These are phyloP conservation scores for Drosophila sulfurigaster DNA, from an alignment of 1,140 invertebrate genomes.

Conservation along the genomic window DNA sequence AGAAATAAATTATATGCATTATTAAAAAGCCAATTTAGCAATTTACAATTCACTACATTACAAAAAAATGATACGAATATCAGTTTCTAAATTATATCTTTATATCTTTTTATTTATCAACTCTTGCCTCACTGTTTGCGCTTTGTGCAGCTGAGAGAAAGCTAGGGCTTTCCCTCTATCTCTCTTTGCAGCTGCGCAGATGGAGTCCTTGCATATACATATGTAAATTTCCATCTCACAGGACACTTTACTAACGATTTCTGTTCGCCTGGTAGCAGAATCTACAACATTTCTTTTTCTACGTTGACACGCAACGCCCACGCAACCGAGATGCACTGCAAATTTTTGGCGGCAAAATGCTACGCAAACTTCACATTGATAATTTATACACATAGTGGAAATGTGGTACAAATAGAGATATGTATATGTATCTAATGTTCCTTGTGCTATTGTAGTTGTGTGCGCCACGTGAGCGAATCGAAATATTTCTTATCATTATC, in stretches of 20 bases:
- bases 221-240: background rate
- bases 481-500: conserved; percentile 84
- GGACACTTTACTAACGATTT: background rate
- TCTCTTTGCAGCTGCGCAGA: conserved; percentile 66
- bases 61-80: too few species aligned
- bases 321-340: conserved; percentile 50
- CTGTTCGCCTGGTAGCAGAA: conserved; percentile 77
- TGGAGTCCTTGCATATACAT: conserved; percentile 10
- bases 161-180: background rate
- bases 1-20: too few species aligned
- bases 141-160: background rate
- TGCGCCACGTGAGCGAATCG: conserved; percentile 53
- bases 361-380: conserved; percentile 50
- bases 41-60: too few species aligned
- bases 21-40: too few species aligned
- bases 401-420: background rate
- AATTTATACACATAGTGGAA: conserved; percentile 54
- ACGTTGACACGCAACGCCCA: conserved; percentile 71
- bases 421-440: conserved; percentile 1
- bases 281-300: conserved; percentile 84
- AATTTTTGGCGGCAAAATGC: conserved; percentile 65
- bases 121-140: conserved; percentile 6
- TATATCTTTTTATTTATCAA: too few species aligned
- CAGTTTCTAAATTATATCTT: too few species aligned
- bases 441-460: conserved; percentile 28